A percentile compares a stretch with the other conserved stretches of the same genome.
phyloP scores from a whole-genome alignment of 2,888 invertebrate species.

The Masnerella sp. region DNA sequence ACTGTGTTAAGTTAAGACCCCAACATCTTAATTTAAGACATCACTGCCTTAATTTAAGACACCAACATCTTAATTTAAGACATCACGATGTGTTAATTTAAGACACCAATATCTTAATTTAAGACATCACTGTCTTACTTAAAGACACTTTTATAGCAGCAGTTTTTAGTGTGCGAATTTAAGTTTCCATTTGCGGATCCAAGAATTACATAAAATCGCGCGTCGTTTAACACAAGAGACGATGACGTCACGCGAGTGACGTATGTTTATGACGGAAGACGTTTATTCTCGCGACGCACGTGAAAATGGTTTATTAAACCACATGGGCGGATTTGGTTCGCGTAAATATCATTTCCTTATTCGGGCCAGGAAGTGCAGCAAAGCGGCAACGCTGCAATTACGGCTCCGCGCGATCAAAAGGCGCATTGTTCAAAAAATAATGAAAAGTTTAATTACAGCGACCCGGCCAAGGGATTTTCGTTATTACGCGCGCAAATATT shows the following conservation, averaged over 20 bases:
- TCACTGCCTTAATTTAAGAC: too few relatives aligned
- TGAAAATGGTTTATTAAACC: slow-evolving; percentile 19
- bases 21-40: too few relatives aligned
- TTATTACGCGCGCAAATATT: slow-evolving; percentile 5
- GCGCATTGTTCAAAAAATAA: slow-evolving; percentile 21
- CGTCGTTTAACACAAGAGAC: too few relatives aligned
- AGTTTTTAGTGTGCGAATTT: too few relatives aligned
- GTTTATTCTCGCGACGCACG: slow-evolving; percentile 8
- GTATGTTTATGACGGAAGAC: slow-evolving; percentile 19
- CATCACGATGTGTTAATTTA: too few relatives aligned
- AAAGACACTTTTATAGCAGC: too few relatives aligned
- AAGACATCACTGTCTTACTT: too few relatives aligned
- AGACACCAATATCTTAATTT: too few relatives aligned
- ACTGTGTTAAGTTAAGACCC: too few relatives aligned
- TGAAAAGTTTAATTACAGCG: slow-evolving; percentile 20
- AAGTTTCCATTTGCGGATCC: too few relatives aligned
- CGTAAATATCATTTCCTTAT: slow-evolving; percentile 18
- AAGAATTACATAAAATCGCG: too few relatives aligned
- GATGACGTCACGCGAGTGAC: slow-evolving; percentile 19
- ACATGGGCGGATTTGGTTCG: slow-evolving; percentile 6
- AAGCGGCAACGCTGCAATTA: slow-evolving; percentile 3
- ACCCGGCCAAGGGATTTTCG: slow-evolving; percentile 11
- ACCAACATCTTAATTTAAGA: too few relatives aligned
- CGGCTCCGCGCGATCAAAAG: slow-evolving; percentile 13
- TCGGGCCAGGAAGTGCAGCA: slow-evolving; percentile 20